These are phyloP conservation scores for Dasysyrphus tricinctus DNA, from an alignment of 2,888 invertebrate species.

Conservation along the genomic window DNA sequence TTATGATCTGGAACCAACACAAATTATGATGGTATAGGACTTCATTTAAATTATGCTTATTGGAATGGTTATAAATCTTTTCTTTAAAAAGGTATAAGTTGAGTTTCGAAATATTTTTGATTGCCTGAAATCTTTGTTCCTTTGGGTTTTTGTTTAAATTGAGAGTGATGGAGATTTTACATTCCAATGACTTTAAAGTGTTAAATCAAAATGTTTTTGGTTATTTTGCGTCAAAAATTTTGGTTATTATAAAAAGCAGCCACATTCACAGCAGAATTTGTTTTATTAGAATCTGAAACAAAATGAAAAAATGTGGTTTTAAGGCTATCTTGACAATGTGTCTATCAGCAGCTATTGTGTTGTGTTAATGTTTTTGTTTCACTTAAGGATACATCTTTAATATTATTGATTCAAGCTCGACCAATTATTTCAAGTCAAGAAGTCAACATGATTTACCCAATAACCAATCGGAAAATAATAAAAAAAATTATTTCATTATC, in stretches of 20 bases:
- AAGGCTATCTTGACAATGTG: too few species aligned
- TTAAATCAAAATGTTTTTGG: conserved; percentile 11
- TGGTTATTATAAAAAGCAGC: neutral
- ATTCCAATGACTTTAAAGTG: conserved; percentile 9
- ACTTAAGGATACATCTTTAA: too few species aligned
- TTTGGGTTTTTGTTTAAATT: neutral
- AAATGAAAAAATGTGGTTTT: too few species aligned
- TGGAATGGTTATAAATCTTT: conserved; percentile 53
- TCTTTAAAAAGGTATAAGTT: neutral
- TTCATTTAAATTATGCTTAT: conserved; percentile 69
- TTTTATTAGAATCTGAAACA: neutral
- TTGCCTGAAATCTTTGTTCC: neutral
- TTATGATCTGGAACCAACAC: conserved; percentile 55
- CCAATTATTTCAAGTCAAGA: neutral
- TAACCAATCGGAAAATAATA: neutral
- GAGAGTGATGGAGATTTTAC: neutral
- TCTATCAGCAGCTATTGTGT: too few species aligned
- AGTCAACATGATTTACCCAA: neutral
- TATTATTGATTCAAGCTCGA: too few species aligned
- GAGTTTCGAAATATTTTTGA: neutral
- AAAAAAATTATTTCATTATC: neutral
- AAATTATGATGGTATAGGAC: conserved; percentile 47
- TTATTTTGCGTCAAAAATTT: conserved; percentile 5
- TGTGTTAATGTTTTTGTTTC: too few species aligned
- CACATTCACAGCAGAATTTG: neutral